A percentile compares a stretch with the other conserved stretches of the same genome.
phyloP scores from a whole-genome alignment of 2,113 vertebrate genomes.

The Oncorhynchus gorbuscha region DNA sequence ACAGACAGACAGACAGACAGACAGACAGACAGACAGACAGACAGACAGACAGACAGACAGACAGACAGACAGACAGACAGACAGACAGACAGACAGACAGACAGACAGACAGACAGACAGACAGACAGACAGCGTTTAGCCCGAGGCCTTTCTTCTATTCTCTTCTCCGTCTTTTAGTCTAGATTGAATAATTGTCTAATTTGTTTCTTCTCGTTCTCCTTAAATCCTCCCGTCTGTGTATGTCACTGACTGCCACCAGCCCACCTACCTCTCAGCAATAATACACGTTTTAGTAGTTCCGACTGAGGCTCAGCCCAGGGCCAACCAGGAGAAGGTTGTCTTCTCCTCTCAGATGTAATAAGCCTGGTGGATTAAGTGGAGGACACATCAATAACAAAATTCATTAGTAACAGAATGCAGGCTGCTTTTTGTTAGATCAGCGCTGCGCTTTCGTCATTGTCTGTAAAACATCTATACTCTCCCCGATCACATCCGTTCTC shows the following conservation, averaged over 20 bases:
- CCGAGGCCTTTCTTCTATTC: neutral
- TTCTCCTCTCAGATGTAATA: conserved; percentile 3
- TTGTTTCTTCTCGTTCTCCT: conserved; percentile 14
- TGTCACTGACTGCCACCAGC: neutral
- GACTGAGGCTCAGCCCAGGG: neutral
- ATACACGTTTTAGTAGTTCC: conserved; percentile 11
- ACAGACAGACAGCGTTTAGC: neutral
- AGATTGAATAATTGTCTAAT: conserved; percentile 33
- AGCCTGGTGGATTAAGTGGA: conserved; percentile 9
- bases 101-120: conserved; percentile 6
- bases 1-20: conserved; percentile 19
- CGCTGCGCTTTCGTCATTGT: neutral
- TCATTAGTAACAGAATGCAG: neutral
- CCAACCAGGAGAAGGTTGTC: conserved; percentile 10
- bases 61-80: conserved; percentile 14
- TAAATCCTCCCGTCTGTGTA: conserved; percentile 5
- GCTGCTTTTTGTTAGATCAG: neutral
- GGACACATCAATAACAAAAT: neutral
- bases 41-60: conserved; percentile 11
- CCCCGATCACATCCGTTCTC: neutral
- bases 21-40: conserved; percentile 6
- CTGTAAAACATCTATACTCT: neutral
- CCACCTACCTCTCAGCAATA: neutral
- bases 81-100: conserved; percentile 17
- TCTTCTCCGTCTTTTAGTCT: conserved; percentile 3